phyloP scores from a whole-genome alignment of 2,113 vertebrate species.

The Oreocharis arfaki region DNA sequence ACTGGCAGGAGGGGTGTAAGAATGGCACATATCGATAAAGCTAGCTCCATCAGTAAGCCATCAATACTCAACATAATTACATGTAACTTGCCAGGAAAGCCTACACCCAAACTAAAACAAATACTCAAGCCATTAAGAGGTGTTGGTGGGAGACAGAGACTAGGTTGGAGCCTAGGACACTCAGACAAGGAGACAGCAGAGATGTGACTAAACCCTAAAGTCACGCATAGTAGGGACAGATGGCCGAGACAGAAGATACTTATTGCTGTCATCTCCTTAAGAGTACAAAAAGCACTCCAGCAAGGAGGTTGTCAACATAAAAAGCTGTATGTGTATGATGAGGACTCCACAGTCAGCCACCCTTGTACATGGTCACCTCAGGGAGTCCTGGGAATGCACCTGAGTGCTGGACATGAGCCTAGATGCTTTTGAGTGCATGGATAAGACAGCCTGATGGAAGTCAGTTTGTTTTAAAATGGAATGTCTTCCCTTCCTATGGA shows the following conservation, averaged over 20 bases:
- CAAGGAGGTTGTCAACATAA: neutral
- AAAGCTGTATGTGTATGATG: neutral
- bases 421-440: neutral
- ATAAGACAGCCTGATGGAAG: neutral
- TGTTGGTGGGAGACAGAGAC: neutral
- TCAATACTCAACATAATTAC: neutral
- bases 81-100: neutral
- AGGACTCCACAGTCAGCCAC: neutral
- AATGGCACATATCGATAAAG: neutral
- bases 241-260: neutral
- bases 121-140: neutral
- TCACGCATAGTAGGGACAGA: neutral
- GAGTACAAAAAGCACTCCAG: neutral
- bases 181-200: neutral
- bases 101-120: neutral
- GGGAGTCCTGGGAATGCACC: neutral
- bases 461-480: neutral
- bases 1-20: neutral
- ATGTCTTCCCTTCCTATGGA: neutral
- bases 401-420: neutral
- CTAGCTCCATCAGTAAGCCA: neutral
- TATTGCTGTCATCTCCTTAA: neutral
- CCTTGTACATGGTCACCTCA: neutral
- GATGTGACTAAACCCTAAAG: neutral
- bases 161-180: neutral